These are phyloP conservation scores for Orthosia cruda DNA, from an alignment of 2,888 invertebrate species.

Conservation along the genomic window DNA sequence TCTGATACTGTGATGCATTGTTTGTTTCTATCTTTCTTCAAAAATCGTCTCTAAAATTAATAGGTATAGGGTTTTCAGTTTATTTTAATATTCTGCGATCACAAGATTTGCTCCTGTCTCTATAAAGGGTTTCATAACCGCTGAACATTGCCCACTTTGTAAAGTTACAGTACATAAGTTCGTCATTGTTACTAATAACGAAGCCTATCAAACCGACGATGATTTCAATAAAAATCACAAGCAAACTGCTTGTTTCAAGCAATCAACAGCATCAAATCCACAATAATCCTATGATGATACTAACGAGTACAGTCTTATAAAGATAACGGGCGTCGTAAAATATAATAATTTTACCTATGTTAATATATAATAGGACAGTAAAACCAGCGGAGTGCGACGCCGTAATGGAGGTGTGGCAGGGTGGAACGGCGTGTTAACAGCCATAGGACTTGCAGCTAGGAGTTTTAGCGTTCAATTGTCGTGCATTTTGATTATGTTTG, in stretches of 20 bases:
- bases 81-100: neutral
- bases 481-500: conserved; percentile 36
- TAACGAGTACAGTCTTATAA: conserved; percentile 66
- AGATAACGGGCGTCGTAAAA: conserved; percentile 67
- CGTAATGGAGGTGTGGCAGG: conserved; percentile 84
- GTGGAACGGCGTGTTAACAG: conserved; percentile 82
- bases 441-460: conserved; percentile 70
- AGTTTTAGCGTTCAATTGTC: conserved; percentile 57
- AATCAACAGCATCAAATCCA: conserved; percentile 35
- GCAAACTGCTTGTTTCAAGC: neutral
- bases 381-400: conserved; percentile 83
- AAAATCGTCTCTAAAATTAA: neutral
- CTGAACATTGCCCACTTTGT: neutral
- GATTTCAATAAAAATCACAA: neutral
- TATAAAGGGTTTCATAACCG: neutral
- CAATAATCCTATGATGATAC: conserved; percentile 50
- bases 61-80: neutral
- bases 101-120: neutral
- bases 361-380: conserved; percentile 89
- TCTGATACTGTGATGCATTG: neutral
- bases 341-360: conserved; percentile 72
- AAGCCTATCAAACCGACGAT: neutral
- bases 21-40: neutral
- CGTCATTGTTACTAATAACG: neutral
- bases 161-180: neutral